These are phyloP conservation scores for Zaprionus obscuricornis DNA, from an alignment of 2,888 invertebrate species.

Conservation along the genomic window DNA sequence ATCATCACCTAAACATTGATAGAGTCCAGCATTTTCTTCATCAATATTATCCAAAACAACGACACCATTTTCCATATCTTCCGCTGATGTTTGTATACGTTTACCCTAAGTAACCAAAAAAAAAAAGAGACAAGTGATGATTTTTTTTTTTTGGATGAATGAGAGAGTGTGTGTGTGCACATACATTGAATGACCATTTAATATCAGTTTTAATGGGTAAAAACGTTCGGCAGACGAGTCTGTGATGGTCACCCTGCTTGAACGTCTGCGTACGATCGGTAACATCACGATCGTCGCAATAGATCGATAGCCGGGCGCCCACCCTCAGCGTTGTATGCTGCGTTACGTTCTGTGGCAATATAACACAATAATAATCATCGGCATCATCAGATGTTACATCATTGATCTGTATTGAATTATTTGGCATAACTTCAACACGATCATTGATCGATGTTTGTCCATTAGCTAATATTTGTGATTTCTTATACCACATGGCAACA, in stretches of 20 bases:
- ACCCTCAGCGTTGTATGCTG: slow-evolving; percentile 68
- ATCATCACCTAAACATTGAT: slow-evolving; percentile 81
- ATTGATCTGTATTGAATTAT: slow-evolving; percentile 73
- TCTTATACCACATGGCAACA: slow-evolving; percentile 80
- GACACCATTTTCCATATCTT: slow-evolving; percentile 58
- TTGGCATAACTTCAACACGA: slow-evolving; percentile 67
- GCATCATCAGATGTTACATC: slow-evolving; percentile 69
- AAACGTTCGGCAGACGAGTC: slow-evolving; percentile 74
- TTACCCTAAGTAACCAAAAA: slow-evolving; percentile 62
- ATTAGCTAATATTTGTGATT: slow-evolving; percentile 67
- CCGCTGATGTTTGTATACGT: slow-evolving; percentile 53
- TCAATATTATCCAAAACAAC: slow-evolving; percentile 73
- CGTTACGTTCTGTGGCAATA: slow-evolving; percentile 72
- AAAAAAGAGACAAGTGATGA: background rate
- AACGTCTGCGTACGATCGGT: slow-evolving; percentile 79
- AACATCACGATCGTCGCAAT: slow-evolving; percentile 78
- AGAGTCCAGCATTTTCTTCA: slow-evolving; percentile 75
- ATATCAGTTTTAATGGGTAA: slow-evolving; percentile 61
- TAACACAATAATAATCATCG: slow-evolving; percentile 74
- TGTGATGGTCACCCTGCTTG: slow-evolving; percentile 79
- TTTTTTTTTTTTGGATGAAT: background rate
- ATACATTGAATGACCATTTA: slow-evolving; percentile 81
- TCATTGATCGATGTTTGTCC: slow-evolving; percentile 60
- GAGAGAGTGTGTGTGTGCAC: slow-evolving; percentile 15
- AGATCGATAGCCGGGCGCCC: slow-evolving; percentile 71